Conservation (phyloP, 2,113 vertebrate genomes). For the Hucho hucho region DNA sequence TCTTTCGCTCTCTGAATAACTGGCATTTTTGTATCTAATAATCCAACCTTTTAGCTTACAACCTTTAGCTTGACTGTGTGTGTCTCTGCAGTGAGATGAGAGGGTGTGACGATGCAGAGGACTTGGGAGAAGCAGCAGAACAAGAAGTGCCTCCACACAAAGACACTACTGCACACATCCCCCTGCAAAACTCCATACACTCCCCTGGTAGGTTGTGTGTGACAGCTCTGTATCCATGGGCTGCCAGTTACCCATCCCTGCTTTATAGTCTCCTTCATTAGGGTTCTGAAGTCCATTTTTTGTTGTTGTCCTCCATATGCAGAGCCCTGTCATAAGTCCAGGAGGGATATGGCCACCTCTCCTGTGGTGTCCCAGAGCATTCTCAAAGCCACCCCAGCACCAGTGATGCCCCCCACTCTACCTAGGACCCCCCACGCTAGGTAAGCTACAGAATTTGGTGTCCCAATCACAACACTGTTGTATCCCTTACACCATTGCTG, state of each 20-base stretch:
- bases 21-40: too few relatives aligned
- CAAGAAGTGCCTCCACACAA: conserved; percentile 40
- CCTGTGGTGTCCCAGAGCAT: conserved; percentile 56
- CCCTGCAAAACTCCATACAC: conserved; percentile 12
- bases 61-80: not conserved
- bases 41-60: too few relatives aligned
- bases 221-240: not conserved
- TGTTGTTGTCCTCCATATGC: conserved; percentile 32
- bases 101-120: conserved; percentile 25
- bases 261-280: too few relatives aligned
- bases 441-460: conserved; percentile 46
- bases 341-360: conserved; percentile 76
- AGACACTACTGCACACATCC: conserved; percentile 16
- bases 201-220: conserved; percentile 38
- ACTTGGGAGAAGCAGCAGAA: conserved; percentile 20
- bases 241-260: too few relatives aligned
- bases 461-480: not conserved
- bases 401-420: conserved; percentile 18
- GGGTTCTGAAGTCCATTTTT: not conserved
- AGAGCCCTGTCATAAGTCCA: conserved; percentile 45
- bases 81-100: conserved; percentile 33
- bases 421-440: conserved; percentile 51
- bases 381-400: conserved; percentile 12
- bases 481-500: too few relatives aligned
- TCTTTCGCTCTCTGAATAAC: too few relatives aligned